These are phyloP conservation scores for Osmerus eperlanus DNA, from an alignment of 2,113 vertebrate species.

Conservation along the genomic window DNA sequence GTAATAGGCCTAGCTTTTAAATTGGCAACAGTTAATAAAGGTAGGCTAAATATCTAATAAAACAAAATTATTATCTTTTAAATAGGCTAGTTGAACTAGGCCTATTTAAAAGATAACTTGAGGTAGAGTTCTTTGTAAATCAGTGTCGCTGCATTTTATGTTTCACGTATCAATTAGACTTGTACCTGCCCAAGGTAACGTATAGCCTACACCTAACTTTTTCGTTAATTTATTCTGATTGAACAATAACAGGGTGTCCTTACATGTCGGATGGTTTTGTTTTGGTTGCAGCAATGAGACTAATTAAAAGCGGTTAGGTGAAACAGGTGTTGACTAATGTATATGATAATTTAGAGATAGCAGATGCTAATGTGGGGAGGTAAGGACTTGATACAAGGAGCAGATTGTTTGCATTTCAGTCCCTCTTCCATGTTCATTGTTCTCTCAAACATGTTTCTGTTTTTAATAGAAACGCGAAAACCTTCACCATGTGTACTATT, in stretches of 20 bases:
- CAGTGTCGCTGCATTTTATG: background rate
- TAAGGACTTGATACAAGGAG: slow-evolving; percentile 51
- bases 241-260: slow-evolving; percentile 47
- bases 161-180: background rate
- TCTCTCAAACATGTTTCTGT: background rate
- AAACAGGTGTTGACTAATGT: slow-evolving; percentile 80
- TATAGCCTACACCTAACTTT: background rate
- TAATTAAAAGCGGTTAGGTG: slow-evolving; percentile 70
- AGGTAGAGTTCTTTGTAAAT: background rate
- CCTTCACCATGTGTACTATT: no score
- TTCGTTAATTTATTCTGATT: slow-evolving; percentile 35
- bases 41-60: no score
- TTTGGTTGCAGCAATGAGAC: slow-evolving; percentile 50
- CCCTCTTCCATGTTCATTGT: background rate
- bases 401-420: slow-evolving; percentile 65
- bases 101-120: no score
- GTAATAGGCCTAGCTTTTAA: no score
- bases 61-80: no score
- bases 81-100: no score
- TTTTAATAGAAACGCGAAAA: no score
- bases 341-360: slow-evolving; percentile 79
- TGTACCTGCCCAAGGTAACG: no score
- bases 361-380: slow-evolving; percentile 67
- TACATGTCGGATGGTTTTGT: slow-evolving; percentile 48
- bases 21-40: no score